Base-by-base conservation (phyloP, 2,113 vertebrate species). In the Stegastes partitus region DNA sequence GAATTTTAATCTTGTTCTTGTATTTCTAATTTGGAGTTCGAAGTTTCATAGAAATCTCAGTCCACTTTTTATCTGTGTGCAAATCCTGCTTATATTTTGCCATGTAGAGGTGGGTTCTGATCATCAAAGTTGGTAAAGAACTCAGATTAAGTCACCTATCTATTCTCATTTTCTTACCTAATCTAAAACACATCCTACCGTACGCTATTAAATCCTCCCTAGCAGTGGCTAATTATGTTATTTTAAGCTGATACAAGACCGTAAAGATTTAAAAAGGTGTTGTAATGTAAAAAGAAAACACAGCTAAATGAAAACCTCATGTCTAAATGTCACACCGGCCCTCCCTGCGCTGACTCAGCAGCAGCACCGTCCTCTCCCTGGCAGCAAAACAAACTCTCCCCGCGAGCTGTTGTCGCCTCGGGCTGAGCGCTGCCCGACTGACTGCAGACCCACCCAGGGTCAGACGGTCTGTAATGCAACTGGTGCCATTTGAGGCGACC, bases 311-410 rank as follows among this genome's bases (percentile, higher is more conserved):
- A 57, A 68, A 61, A 39, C 57, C 6, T 62, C 34, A 23, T 23
- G 5, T 9, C 7, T 31, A 26, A 70, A 26, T 71, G 47, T 37
- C 61, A 22, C 26, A 28, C n/a, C 3, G 34, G 19, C 22, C 37
- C 59, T 55, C 56, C 61, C 61, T 74, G 49, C 73, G 64, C 82
- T 82, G 75, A 87, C 63, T 86, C 76, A 68, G 73, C 85, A 69
- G 44, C 45, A 61, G 15, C 49, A 37, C 28, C 21, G 34, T 64
- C 72, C 47, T 45, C 83, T 51, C 62, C 34, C 28, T 67, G 71
- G 31, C 53, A 53, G 62, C 21, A 34, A 47, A 88, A 71, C 66
- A 66, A 74, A 81, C 76, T 73, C 77, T 49, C 69, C 62, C 51
- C 3, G 25, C 42, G 7, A 44, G 59, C 61, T 7, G 23, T 31